phyloP scores from a whole-genome alignment of 2,888 invertebrate genomes.

The Chrysodeixis includens region DNA sequence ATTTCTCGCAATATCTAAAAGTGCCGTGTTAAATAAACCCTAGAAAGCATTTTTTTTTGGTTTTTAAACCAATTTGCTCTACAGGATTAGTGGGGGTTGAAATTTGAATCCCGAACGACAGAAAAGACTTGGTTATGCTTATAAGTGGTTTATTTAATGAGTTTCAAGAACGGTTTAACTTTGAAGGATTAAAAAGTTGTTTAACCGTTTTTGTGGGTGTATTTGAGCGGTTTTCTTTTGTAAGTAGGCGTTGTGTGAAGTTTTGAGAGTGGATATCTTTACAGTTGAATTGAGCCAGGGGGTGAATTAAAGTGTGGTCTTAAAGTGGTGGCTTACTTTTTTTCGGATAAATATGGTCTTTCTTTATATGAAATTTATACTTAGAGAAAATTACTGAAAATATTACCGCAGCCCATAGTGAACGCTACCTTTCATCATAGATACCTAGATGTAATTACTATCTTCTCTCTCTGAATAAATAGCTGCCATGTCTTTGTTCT shows the following conservation, averaged over 20 bases:
- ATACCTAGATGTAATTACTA: too few species aligned
- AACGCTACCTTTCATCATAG: too few species aligned
- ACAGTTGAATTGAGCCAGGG: background rate
- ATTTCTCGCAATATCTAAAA: too few species aligned
- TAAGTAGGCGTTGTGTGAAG: background rate
- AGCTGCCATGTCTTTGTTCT: too few species aligned
- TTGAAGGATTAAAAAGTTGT: conserved; percentile 27
- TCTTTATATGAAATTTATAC: too few species aligned
- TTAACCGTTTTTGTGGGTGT: conserved; percentile 21
- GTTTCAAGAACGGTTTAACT: conserved; percentile 34
- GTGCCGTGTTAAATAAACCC: conserved; percentile 1
- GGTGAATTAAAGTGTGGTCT: background rate
- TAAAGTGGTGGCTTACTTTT: background rate
- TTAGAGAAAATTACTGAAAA: too few species aligned
- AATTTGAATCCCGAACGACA: conserved; percentile 40
- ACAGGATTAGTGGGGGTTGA: conserved; percentile 51
- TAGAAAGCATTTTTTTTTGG: conserved; percentile 41
- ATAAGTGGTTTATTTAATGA: conserved; percentile 38
- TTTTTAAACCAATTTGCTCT: conserved; percentile 57
- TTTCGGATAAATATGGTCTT: too few species aligned
- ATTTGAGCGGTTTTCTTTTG: background rate
- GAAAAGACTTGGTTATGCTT: conserved; percentile 36
- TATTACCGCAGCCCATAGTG: too few species aligned
- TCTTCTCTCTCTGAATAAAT: too few species aligned
- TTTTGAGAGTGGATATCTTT: background rate